Evolutionary conservation across 2,113 vertebrate species (phyloP), one percentile per base, ranked within the genome.

Genomic region (Coregonus clupeaformis): DNA sequence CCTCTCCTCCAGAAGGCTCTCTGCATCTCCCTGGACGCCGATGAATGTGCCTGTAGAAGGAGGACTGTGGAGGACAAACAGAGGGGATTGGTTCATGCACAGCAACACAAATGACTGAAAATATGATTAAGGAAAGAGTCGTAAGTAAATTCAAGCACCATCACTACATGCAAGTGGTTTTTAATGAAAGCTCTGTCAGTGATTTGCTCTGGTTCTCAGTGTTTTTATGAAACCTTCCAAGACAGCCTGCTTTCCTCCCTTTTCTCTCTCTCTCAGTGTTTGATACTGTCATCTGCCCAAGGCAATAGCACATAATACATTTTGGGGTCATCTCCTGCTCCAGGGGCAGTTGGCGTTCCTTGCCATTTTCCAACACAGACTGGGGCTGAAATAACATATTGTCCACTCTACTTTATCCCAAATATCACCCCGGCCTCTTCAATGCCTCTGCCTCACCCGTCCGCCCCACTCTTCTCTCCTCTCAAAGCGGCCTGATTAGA

Each of bases 1-100:
- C 77, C 97, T 93, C 70, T 96, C 96, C 89, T 98, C 96, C 68
- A 97, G 92, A 74, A 98, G 88, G 70, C 91, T 93, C 73, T 98
- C 96, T 27, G 92, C 87, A 80, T 99, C 96, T 65, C 96, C 93
- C 84, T 96, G 94, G 84, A 97, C 90, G 22, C 95, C 93, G 63
- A 98, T 92, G 65, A 96, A 96, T 73, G 88, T 98, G 60, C 94
- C 96, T 1, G 97, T 99, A 68, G 96, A 99, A 32, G 97, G 96
- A 81, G 97, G 95, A 30, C 65, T 67, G 30, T 30, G 14, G 24
- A 30, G 29, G 25, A 64, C 25, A 64, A 64, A 64, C 62, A 27
- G n/a, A 62, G 2, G 36, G 36, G 36, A 9, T 42, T 42, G 36
- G 49, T 52, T 52, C 16, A 52, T 52, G 49, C 49, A 52, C 9